Percentiles rank a stretch among this genome's conserved stretches.
These are phyloP conservation scores for Echinarachnius parma DNA, from an alignment of 53 echinoderm and acorn worm species.

Conservation along the genomic window DNA sequence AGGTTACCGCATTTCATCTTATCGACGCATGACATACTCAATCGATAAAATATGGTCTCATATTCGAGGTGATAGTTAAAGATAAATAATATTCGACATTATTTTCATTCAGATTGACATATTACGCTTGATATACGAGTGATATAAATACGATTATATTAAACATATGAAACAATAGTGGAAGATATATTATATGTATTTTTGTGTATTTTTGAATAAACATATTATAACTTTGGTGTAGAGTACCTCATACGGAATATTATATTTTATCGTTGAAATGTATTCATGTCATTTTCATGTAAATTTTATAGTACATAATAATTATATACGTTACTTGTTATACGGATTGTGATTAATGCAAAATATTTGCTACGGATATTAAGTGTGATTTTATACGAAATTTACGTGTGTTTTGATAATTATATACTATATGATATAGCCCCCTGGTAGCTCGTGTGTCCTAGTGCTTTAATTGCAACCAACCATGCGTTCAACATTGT, in stretches of 20 bases:
- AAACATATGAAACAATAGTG: background rate
- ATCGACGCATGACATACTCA: too few species aligned
- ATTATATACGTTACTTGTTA: conserved; percentile 3
- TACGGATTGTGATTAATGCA: conserved; percentile 37
- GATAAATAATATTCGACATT: too few species aligned
- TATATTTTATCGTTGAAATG: conserved; percentile 23
- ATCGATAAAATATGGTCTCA: too few species aligned
- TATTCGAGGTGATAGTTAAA: too few species aligned
- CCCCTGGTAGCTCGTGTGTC: conserved; percentile 1
- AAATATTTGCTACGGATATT: conserved; percentile 40
- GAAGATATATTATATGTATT: too few species aligned
- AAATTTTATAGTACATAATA: conserved; percentile 25
- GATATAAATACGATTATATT: conserved; percentile 21
- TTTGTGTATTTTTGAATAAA: conserved; percentile 23
- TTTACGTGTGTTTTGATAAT: conserved; percentile 45
- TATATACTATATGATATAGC: conserved; percentile 27
- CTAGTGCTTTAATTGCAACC: background rate
- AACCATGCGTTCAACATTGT: background rate
- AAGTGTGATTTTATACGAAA: conserved; percentile 38
- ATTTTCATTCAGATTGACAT: conserved; percentile 3
- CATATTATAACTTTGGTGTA: conserved; percentile 16
- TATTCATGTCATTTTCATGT: conserved; percentile 26
- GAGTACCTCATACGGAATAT: conserved; percentile 25
- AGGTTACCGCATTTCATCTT: too few species aligned
- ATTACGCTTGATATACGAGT: conserved; percentile 15